Base-by-base conservation (phyloP, 2,113 vertebrate genomes). In the Lophotis ruficrista region DNA sequence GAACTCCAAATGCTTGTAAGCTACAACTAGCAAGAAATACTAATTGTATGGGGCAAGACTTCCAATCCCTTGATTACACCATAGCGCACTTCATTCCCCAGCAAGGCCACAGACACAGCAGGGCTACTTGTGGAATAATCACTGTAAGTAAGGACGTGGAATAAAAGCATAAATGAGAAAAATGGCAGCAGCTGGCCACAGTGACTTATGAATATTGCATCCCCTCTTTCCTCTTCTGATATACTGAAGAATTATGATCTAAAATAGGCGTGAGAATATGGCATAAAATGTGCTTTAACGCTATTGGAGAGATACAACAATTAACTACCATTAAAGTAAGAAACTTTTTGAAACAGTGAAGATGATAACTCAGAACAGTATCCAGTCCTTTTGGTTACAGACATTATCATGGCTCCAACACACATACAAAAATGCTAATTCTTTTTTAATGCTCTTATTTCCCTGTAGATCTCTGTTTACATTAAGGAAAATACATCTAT, bases 401-500 rank as follows among this genome's bases (percentile, higher is more conserved):
- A 71, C 48, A 64, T 78, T 95, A 93, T 62, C 77, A 69, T 21
- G 54, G 72, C 77, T 97, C 50, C 90, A 87, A 56, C 14, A 27
- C 35, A 66, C 41, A 89, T n/a, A 79, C 54, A 62, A 82, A 97
- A 97, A 97, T 37, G 79, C 54, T 95, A 96, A 88, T 97, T 94
- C 81, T 96, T 97, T 96, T 96, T 97, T 97, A 98, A 96, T 3
- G 24, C 72, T 93, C 84, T 95, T 96, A 97, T 97, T 97, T 97
- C 95, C 96, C 95, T 97, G 84, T 56, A 97, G 95, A 98, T 97
- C 93, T 96, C 96, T 98, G 95, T 98, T 98, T 98, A 98, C 95
- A 97, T 31, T 96, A 93, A 94, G 94, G 88, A 97, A 98, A 98
- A 95, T 25, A 47, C 70, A 81, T 96, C 58, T 89, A 12, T 68